Evolutionary conservation across 2,113 vertebrate species (phyloP), one percentile per base, ranked within the genome.

Genomic region (Laticauda colubrina): DNA sequence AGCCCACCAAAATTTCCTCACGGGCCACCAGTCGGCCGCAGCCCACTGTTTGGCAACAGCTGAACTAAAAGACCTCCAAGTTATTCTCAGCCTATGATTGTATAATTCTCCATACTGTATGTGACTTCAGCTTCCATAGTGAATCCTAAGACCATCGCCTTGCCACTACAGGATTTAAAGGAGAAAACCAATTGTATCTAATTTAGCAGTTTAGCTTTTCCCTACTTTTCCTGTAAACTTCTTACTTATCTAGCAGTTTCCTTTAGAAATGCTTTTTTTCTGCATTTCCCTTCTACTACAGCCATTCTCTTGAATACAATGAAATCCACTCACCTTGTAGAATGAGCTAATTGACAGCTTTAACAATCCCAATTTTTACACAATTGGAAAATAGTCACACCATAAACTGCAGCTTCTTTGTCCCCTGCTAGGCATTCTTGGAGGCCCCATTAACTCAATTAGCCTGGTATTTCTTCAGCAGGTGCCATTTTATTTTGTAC

Each of bases 361-460:
- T 29, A 43, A 87, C 11, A 53, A 93, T 86, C 4, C 85, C 51
- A 15, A 59, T 94, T 23, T 29, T 24, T 8, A 53, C 12, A 26
- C 21, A 3, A 45, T 0, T 24, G 93, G 93, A 55, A 88, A 93
- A 90, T 91, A 64, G 85, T 57, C 59, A 6, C 0, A 26, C 87
- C 48, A 89, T 69, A 54, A 39, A 0, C 39, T 0, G 51, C 10
- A 0, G 8, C 8, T 5, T 93, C 45, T 34, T 51, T 90, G 6
- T 4, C 90, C 91, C 94, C 94, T 48, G 94, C 90, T 29, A 88
- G 91, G 59, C 90, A 45, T 91, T 75, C 86, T 93, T 10, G 91
- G 59, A 29, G 54, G 24, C 91, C 54, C 54, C 26, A 53, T 92
- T 91, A 90, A 91, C 59, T 93, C 93, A 89, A 89, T 93, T 93